phyloP scores from a whole-genome alignment of 2,113 vertebrate species.

The Mormoops blainvillei region DNA sequence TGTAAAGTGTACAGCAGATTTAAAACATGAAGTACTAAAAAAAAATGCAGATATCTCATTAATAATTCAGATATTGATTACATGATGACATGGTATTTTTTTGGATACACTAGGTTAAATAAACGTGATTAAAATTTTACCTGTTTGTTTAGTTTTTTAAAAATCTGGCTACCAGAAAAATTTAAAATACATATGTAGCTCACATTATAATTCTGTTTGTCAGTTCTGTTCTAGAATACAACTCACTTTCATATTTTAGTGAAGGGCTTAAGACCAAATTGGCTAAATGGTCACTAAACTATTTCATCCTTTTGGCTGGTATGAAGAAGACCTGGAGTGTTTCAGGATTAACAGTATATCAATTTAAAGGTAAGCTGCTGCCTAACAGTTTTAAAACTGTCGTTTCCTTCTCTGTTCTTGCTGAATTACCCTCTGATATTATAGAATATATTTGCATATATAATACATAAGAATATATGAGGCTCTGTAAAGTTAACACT shows the following conservation, averaged over 20 bases:
- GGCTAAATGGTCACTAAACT: background rate
- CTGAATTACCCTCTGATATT: constrained; percentile 16
- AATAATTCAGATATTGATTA: background rate
- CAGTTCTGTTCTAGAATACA: background rate
- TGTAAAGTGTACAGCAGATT: background rate
- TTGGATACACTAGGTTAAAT: background rate
- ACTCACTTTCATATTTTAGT: background rate
- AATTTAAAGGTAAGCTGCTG: too few species aligned
- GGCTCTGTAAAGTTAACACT: constrained; percentile 25
- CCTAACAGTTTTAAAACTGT: background rate
- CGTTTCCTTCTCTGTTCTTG: background rate
- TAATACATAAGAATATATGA: constrained; percentile 42
- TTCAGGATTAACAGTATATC: background rate
- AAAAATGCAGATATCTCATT: background rate
- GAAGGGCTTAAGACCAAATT: background rate
- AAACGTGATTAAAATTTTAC: background rate
- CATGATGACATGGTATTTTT: background rate
- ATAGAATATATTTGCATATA: constrained; percentile 45
- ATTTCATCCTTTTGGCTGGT: background rate
- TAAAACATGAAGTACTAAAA: background rate
- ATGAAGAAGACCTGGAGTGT: background rate
- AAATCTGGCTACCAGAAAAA: background rate
- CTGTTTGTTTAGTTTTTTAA: background rate
- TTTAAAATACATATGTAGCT: background rate
- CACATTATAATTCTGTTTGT: background rate